Evolutionary conservation across 1,140 invertebrate species (phyloP).

Genomic region (Glomeris maerens): DNA sequence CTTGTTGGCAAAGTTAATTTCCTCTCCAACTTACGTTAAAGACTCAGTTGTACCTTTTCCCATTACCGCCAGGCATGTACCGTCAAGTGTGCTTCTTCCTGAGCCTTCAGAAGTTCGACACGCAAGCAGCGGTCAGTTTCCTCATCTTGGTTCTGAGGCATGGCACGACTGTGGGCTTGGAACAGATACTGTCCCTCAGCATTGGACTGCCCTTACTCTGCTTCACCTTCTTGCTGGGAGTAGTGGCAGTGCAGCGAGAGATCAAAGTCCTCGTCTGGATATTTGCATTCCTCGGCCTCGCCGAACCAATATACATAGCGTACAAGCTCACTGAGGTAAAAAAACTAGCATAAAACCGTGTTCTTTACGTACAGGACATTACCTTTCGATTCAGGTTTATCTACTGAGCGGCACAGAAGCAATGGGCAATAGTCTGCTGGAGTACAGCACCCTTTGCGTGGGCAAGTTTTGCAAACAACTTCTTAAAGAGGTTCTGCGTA

Average conservation of each 20-base stretch:
- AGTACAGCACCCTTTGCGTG: too few species aligned
- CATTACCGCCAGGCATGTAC: slow-evolving; percentile 3
- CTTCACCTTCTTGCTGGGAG: neutral
- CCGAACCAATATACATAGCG: neutral
- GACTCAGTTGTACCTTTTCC: too few species aligned
- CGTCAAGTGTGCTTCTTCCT: neutral
- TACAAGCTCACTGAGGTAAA: neutral
- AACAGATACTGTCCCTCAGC: neutral
- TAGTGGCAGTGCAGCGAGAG: neutral
- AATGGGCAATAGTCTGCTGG: too few species aligned
- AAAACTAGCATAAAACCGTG: too few species aligned
- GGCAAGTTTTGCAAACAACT: too few species aligned
- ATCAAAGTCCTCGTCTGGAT: neutral
- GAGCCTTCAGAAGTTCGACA: neutral
- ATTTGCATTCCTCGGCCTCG: neutral
- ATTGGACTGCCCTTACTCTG: neutral
- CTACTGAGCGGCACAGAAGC: too few species aligned
- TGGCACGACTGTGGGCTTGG: neutral
- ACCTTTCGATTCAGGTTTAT: too few species aligned
- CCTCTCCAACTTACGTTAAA: too few species aligned
- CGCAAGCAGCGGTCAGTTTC: slow-evolving; percentile 2
- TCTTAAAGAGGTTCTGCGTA: too few species aligned
- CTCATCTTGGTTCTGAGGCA: neutral
- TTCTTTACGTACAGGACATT: too few species aligned
- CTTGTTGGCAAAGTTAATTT: too few species aligned